Conservation (phyloP, 2,888 invertebrate species). For the Ormyrus labotus region DNA sequence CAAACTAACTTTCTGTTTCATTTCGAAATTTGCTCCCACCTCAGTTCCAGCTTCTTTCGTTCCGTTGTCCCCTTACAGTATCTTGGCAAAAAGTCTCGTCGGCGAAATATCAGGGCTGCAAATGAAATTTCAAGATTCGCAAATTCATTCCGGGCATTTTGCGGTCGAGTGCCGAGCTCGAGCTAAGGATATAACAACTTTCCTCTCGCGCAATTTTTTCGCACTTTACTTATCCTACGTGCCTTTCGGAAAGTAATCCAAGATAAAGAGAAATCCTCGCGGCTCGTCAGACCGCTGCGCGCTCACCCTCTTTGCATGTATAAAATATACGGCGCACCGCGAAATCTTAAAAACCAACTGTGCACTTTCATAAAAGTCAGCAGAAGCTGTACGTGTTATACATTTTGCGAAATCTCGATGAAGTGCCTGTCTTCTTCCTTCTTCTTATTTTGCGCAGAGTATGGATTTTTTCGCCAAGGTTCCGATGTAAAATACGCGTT, state of each 20-base stretch:
- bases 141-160: constrained; percentile 12
- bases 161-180: not conserved
- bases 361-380: constrained; percentile 17
- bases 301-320: constrained; percentile 33
- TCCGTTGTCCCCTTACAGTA: not conserved
- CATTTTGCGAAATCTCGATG: not conserved
- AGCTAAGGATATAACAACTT: constrained; percentile 33
- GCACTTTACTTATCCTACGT: constrained; percentile 32
- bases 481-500: no score
- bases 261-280: constrained; percentile 36
- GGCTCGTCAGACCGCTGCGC: not conserved
- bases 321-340: constrained; percentile 21
- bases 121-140: constrained; percentile 43
- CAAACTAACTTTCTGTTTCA: constrained; percentile 55
- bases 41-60: not conserved
- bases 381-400: not conserved
- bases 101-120: constrained; percentile 39
- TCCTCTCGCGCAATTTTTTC: constrained; percentile 23
- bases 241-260: constrained; percentile 33
- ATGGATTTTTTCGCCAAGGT: no score
- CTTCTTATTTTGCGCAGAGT: no score
- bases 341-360: constrained; percentile 28
- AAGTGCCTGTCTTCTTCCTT: not conserved
- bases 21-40: not conserved
- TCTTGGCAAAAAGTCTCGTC: constrained; percentile 7